These are phyloP conservation scores for Heteropelma amictum DNA, from an alignment of 2,888 invertebrate species.

Conservation along the genomic window DNA sequence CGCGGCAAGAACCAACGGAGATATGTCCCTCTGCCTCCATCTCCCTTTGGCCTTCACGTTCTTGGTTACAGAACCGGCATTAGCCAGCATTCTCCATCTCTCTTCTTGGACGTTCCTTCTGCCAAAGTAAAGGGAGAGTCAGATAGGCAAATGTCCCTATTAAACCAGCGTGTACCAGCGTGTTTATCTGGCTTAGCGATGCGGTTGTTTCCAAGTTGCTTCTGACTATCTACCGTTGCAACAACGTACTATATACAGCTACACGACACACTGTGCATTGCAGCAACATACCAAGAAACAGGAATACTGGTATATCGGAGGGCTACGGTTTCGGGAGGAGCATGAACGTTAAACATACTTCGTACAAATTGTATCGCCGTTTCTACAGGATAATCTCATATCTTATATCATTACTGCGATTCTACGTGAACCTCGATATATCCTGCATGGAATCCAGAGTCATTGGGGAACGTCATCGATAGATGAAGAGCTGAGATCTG, in stretches of 20 bases:
- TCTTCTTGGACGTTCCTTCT: slow-evolving; percentile 8
- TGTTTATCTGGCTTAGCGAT: slow-evolving; percentile 60
- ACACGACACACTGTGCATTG: slow-evolving; percentile 6
- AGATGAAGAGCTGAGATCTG: slow-evolving; percentile 27
- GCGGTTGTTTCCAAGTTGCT: slow-evolving; percentile 54
- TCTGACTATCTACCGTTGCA: slow-evolving; percentile 52
- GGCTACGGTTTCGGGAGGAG: slow-evolving; percentile 25
- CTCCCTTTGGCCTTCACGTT: slow-evolving; percentile 6
- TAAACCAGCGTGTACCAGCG: slow-evolving; percentile 62
- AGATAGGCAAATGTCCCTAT: slow-evolving; percentile 64
- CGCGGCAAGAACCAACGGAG: slow-evolving; percentile 7
- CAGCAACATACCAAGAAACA: slow-evolving; percentile 25
- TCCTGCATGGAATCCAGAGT: slow-evolving; percentile 20
- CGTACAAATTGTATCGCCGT: slow-evolving; percentile 41
- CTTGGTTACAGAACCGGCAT: slow-evolving; percentile 38
- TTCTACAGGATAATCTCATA: slow-evolving; percentile 9
- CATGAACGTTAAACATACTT: slow-evolving; percentile 16
- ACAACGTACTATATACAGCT: slow-evolving; percentile 30
- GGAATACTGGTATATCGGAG: slow-evolving; percentile 16
- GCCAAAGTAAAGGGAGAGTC: slow-evolving; percentile 46
- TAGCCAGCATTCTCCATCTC: slow-evolving; percentile 1
- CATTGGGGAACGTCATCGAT: slow-evolving; percentile 15
- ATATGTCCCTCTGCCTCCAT: background rate
- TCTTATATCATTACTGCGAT: background rate
- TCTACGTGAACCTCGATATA: slow-evolving; percentile 17